These are phyloP conservation scores for Melipona beecheii DNA, from an alignment of 2,888 invertebrate genomes.

Conservation along the genomic window DNA sequence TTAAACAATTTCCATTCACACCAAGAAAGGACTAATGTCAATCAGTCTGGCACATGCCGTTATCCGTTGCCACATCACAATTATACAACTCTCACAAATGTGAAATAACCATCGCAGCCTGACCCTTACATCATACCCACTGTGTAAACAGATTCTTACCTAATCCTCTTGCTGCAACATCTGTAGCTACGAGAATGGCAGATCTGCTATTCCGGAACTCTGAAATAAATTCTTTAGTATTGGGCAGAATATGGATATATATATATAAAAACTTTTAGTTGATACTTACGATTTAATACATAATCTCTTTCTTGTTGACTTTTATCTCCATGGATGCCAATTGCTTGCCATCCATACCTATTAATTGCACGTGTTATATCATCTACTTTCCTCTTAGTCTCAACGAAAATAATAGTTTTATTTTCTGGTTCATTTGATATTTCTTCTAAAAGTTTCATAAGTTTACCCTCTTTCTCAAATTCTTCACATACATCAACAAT, in stretches of 20 bases:
- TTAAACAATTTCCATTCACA: slow-evolving; percentile 66
- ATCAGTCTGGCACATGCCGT: slow-evolving; percentile 84
- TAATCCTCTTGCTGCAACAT: slow-evolving; percentile 88
- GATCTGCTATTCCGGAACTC: slow-evolving; percentile 86
- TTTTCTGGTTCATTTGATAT: slow-evolving; percentile 87
- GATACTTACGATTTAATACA: slow-evolving; percentile 85
- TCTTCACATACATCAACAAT: slow-evolving; percentile 88
- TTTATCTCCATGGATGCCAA: slow-evolving; percentile 88
- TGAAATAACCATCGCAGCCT: slow-evolving; percentile 84
- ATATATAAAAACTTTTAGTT: not conserved
- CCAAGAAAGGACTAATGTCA: slow-evolving; percentile 78
- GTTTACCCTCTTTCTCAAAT: slow-evolving; percentile 87
- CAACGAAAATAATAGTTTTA: slow-evolving; percentile 89
- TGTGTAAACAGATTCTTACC: slow-evolving; percentile 83
- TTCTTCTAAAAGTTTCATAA: slow-evolving; percentile 86
- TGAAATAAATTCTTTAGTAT: slow-evolving; percentile 59
- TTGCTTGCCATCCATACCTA: slow-evolving; percentile 86
- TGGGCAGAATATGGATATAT: slow-evolving; percentile 2
- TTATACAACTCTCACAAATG: slow-evolving; percentile 76
- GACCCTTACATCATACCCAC: slow-evolving; percentile 82
- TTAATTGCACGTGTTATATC: slow-evolving; percentile 87
- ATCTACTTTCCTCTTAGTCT: slow-evolving; percentile 89
- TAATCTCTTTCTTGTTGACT: slow-evolving; percentile 88
- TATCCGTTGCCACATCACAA: slow-evolving; percentile 83
- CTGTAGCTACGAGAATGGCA: slow-evolving; percentile 87